These are phyloP conservation scores for Keiferia lycopersicella DNA, from an alignment of 2,888 invertebrate species.

Conservation along the genomic window DNA sequence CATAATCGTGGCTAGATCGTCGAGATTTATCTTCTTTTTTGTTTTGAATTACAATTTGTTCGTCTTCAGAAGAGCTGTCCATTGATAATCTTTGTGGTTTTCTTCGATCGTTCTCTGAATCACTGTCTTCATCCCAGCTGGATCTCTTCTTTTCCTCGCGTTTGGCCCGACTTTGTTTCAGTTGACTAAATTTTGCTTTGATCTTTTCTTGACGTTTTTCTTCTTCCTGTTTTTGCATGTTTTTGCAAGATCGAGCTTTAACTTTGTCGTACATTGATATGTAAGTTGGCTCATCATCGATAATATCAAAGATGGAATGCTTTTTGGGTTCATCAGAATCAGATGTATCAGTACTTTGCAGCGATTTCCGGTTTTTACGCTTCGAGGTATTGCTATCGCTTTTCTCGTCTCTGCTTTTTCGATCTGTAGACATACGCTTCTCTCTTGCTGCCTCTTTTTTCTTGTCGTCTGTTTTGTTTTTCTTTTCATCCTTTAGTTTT, in stretches of 20 bases:
- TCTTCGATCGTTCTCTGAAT: slow-evolving; percentile 80
- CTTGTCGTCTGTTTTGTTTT: slow-evolving; percentile 66
- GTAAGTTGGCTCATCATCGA: slow-evolving; percentile 93
- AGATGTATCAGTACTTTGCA: slow-evolving; percentile 84
- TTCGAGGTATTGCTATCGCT: slow-evolving; percentile 51
- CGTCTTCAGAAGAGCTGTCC: slow-evolving; percentile 81
- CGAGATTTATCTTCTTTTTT: slow-evolving; percentile 78
- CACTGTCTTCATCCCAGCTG: slow-evolving; percentile 94
- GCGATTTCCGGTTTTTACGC: slow-evolving; percentile 59
- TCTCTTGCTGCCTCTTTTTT: slow-evolving; percentile 72
- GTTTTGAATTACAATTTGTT: slow-evolving; percentile 60
- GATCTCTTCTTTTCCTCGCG: slow-evolving; percentile 94
- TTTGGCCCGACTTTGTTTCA: slow-evolving; percentile 93
- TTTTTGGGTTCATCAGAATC: slow-evolving; percentile 93
- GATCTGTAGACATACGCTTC: slow-evolving; percentile 75
- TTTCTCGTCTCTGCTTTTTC: slow-evolving; percentile 77
- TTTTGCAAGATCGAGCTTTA: slow-evolving; percentile 95
- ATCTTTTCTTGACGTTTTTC: slow-evolving; percentile 92
- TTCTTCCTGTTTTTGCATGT: slow-evolving; percentile 95
- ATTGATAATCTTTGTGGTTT: slow-evolving; percentile 69
- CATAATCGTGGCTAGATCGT: slow-evolving; percentile 58
- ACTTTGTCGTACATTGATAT: slow-evolving; percentile 99
- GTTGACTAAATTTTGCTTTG: slow-evolving; percentile 93
- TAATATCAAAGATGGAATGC: slow-evolving; percentile 95
- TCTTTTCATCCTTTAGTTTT: slow-evolving; percentile 72